These are phyloP conservation scores for Henicopernis longicauda DNA, from an alignment of 2,113 vertebrate species.

Conservation along the genomic window DNA sequence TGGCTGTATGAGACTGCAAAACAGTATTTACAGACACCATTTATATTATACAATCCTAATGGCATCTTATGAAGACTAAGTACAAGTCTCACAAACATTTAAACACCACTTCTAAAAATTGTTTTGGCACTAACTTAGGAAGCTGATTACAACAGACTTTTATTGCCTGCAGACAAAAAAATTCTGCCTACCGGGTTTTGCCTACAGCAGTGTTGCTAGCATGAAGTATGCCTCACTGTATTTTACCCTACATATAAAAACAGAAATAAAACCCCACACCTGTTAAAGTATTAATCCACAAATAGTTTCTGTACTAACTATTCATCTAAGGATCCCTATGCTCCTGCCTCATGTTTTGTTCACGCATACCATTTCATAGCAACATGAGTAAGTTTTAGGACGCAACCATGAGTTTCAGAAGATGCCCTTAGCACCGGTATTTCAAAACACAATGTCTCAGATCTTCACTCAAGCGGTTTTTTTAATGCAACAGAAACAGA, in stretches of 20 bases:
- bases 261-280: neutral
- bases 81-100: neutral
- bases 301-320: neutral
- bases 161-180: neutral
- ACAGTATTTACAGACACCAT: constrained; percentile 45
- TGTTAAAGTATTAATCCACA: neutral
- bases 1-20: constrained; percentile 78
- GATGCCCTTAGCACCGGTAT: neutral
- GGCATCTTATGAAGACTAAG: neutral
- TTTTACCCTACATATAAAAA: neutral
- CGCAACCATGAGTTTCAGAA: neutral
- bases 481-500: neutral
- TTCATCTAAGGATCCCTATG: neutral
- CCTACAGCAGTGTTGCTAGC: neutral
- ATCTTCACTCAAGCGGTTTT: neutral
- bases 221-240: neutral
- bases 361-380: neutral
- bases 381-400: neutral
- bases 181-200: neutral
- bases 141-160: neutral
- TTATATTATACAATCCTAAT: constrained; percentile 2
- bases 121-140: neutral
- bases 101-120: neutral
- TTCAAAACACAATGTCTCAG: neutral
- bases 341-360: neutral